Evolutionary conservation across 2,113 vertebrate species (phyloP), one percentile per base, ranked within the genome.

Genomic region (Tursiops truncatus): DNA sequence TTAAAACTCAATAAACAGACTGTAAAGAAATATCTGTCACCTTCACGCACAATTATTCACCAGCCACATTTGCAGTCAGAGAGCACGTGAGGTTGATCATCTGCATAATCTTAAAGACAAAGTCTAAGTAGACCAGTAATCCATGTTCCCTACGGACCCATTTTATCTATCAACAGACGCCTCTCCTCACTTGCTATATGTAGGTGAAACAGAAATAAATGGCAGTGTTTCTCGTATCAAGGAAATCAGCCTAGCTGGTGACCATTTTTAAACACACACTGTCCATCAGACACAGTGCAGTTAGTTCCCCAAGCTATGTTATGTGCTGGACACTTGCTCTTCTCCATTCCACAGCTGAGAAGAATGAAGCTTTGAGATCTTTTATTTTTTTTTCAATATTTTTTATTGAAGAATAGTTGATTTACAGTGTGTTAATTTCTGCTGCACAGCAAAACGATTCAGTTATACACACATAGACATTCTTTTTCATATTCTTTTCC

Each of bases 291-390:
- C 4, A 4, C 11, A 17, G 3, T 26, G 50, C 10, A 9, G 0
- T 76, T 17, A 1, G 8, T 31, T 65, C 23, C 28, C 15, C 18
- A 17, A 17, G 18, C 81, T 14, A 2, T 56, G 70, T 26, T 77
- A 18, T 5, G 53, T 53, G 0, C 13, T 28, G 13, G 13, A 4
- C 0, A 13, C 1, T 3, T 11, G 6, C 44, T 38, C 6, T 8
- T 20, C 9, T 33, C 71, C 25, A 0, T 6, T 58, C 25, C 2
- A 2, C 15, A 0, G 33, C 53, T n/a, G 73, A 79, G 21, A 12
- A 44, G 58, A 5, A 3, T 5, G 10, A 77, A 53, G 53, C 53
- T 53, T 53, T 17, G 53, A 53, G 17, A 6, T 53, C 5, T 53
- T 53, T 17, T 53, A 53, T 53, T 53, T 15, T 53, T 53, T 53